Evolutionary conservation across 2,888 invertebrate genomes (phyloP), one percentile per base, ranked within the genome.

Genomic region (Scaptomyza caliginosa): DNA sequence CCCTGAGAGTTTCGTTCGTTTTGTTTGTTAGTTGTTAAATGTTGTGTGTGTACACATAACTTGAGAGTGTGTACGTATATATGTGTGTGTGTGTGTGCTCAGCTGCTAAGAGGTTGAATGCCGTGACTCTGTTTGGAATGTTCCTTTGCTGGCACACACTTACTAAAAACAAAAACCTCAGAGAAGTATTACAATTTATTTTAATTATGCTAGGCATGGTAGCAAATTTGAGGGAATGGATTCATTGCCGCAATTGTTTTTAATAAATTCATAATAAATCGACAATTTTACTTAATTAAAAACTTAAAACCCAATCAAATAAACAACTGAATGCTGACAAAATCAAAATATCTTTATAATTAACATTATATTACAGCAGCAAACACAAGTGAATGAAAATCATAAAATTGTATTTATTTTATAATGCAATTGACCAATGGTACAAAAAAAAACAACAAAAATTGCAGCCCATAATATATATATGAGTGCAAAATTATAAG

Each of bases 1-100:
- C 32, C 2, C 73, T 45, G 8, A 32, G 64, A 43, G 67, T 51
- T 67, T 55, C 39, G 45, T 67, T 55, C 39, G 45, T 40, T 66
- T 62, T 66, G 59, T 13, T 74, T 63, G 75, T 57, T 74, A 36
- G 63, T 74, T 74, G 67, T 57, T 67, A 49, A 63, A 72, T 73
- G 57, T 50, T 63, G 48, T 67, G 69, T 56, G 46, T 38, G 6
- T n/a, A 30, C 30, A 39, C 57, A 40, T 13, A 21, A 45, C 13
- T 32, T 38, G 46, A 24, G 42, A 30, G 26, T 45, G 32, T 48
- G n/a, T 39, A 19, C 52, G 38, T 36, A 19, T 46, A n/a, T 50
- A 28, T 39, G 24, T 57, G 38, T 36, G 23, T 46, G 16, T 50
- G 32, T 74, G 66, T 67, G 62, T 62, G 45, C 56, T 62, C 51